Base-by-base conservation (phyloP, 2,888 invertebrate genomes). In the Blastobasis lacticolella region DNA sequence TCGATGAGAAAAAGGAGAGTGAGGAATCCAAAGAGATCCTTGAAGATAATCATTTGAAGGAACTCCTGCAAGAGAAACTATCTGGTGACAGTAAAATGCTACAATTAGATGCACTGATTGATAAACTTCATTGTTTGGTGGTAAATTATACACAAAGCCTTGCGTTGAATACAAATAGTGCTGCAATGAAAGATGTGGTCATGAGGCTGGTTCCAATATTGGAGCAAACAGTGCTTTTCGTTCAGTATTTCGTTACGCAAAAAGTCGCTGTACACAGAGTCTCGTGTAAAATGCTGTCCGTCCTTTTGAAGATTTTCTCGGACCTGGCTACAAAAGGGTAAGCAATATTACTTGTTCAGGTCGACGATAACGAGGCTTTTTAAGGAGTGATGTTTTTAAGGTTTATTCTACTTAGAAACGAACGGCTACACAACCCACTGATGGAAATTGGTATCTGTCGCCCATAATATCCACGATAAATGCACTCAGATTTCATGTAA, bases 291-390 rank as follows among this genome's bases (percentile, higher is more conserved):
- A 92, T 97, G 85, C 85, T 94, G 6, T 94, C 95, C 0, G 90
- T 96, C 4, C 88, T 98, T 52, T 77, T 97, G 50, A 94, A 93
- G 55, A 92, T 97, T 9, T 98, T 98, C 75, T 91, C 94, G 0
- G 95, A 97, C 63, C 88, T 98, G 38, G 92, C 94, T 9, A 88
- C 90, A 44, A 95, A 89, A 90, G 89, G 89, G 89, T 89, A 63
- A 94, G 90, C 90, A 23, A 23, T 23, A 2, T 23, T 23, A 23
- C 23, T 23, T 23, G 23, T 23, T 23, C 1, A 23, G 23, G 3
- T n/a, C n/a, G 23, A 3, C 23, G 23, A 23, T n/a, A n/a, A 23
- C 23, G 23, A 23, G 23, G 23, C 23, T 23, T 23, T 23, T 23
- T 23, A 23, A 23, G 23, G 3, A 1, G 23, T 23, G 23, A 23